Evolutionary conservation across 2,797 vertebrate species (phyloP).

Genomic region (Pangasius mekongensis): DNA sequence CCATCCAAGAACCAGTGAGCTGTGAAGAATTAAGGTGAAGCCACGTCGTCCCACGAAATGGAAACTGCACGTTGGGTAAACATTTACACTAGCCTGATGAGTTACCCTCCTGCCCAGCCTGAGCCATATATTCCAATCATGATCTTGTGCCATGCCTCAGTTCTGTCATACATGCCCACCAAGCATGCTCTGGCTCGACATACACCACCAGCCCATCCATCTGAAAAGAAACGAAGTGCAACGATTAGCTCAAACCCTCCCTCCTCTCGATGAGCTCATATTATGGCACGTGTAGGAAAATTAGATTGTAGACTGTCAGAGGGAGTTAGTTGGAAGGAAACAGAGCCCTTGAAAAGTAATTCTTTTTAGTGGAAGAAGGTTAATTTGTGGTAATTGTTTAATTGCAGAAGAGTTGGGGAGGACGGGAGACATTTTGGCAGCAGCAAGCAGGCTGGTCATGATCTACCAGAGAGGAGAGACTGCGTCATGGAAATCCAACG

Average conservation of each 20-base stretch:
- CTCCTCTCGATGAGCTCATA: slow-evolving; percentile 49
- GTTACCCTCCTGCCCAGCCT: slow-evolving; percentile 61
- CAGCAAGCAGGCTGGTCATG: slow-evolving; percentile 58
- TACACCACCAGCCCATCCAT: slow-evolving; percentile 59
- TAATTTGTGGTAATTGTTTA: slow-evolving; percentile 72
- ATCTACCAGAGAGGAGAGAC: slow-evolving; percentile 52
- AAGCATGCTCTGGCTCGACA: slow-evolving; percentile 53
- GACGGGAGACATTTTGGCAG: slow-evolving; percentile 63
- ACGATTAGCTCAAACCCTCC: slow-evolving; percentile 50
- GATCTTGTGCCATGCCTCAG: slow-evolving; percentile 40
- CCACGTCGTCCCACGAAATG: slow-evolving; percentile 64
- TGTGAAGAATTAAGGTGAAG: slow-evolving; percentile 68
- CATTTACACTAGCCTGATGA: slow-evolving; percentile 73
- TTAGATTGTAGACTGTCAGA: slow-evolving; percentile 47
- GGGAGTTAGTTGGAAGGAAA: slow-evolving; percentile 36
- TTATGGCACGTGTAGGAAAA: slow-evolving; percentile 48
- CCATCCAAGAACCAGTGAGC: slow-evolving; percentile 29
- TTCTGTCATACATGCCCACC: slow-evolving; percentile 56
- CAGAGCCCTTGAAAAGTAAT: slow-evolving; percentile 28
- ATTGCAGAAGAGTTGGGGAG: slow-evolving; percentile 60
- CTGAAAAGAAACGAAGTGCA: slow-evolving; percentile 64
- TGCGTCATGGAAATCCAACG: slow-evolving; percentile 46
- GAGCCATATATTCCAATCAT: slow-evolving; percentile 71
- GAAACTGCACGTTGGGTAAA: slow-evolving; percentile 73
- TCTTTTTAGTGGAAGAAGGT: slow-evolving; percentile 56